Base-by-base conservation (phyloP, 2,113 vertebrate species). In the Terrapene triunguis region DNA sequence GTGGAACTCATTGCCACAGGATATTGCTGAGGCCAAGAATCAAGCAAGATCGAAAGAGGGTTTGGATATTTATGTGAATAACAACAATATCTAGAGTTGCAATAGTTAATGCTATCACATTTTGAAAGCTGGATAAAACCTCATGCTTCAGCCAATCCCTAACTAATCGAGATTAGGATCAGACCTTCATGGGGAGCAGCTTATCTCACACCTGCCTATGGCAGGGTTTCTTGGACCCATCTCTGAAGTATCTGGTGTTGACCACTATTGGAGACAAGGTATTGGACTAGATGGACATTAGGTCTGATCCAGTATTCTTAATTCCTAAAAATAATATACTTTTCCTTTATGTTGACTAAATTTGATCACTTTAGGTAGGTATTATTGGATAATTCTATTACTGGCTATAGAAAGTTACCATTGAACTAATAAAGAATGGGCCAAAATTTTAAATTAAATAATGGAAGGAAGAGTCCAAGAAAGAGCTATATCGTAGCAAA, bases 11-110 rank as follows among this genome's bases (percentile, higher is more conserved):
- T 0, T 94, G 82, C 78, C 53, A 91, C 57, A 59, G 57, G 55
- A 25, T 87, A 80, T 91, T 87, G 62, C 24, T 80, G 38, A 93
- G 55, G 93, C 54, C 72, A 93, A 94, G 65, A 38, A 72, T 38
- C n/a, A n/a, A 72, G 65, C 65, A 72, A 72, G 96, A 88, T 93
- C 78, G 82, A 93, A 48, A 57, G 83, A 42, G 53, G 90, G 22
- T 93, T 96, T 92, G 94, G 89, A 84, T 81, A 88, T 91, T 83
- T 53, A 91, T 87, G 48, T 0, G 1, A 81, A 54, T 92, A 88
- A 80, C 53, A 93, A 86, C 19, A 89, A 51, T 95, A 91, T 72
- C 50, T 19, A 12, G 82, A 94, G 95, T 94, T 89, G 94, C 86
- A 94, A 59, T 1, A 1, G 93, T 96, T 85, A 35, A 55, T 2